A percentile compares a stretch with the other conserved stretches of the same genome.
Conservation (phyloP, 1,140 invertebrate species). For the Drosophila mauritiana region DNA sequence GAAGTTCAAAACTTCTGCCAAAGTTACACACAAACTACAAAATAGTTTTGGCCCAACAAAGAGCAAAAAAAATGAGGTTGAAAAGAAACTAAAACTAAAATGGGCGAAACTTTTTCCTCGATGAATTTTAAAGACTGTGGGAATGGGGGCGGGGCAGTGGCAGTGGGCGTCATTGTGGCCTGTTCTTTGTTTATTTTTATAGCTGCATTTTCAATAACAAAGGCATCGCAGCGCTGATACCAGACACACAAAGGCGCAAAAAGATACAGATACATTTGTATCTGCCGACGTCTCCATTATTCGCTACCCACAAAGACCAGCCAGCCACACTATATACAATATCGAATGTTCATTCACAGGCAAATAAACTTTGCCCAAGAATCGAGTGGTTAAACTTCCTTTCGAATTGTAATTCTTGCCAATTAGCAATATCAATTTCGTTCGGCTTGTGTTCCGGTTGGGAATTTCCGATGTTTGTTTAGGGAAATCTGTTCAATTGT, state of each 20-base stretch:
- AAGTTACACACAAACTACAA: constrained; percentile 42
- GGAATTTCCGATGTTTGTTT: neutral
- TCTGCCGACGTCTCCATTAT: constrained; percentile 21
- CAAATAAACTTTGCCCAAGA: constrained; percentile 35
- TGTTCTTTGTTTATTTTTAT: constrained; percentile 44
- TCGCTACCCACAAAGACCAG: constrained; percentile 19
- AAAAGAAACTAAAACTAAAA: neutral
- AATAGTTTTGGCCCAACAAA: constrained; percentile 36
- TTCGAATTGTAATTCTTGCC: neutral
- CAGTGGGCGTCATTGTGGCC: neutral
- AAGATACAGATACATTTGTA: constrained; percentile 35
- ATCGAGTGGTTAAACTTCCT: constrained; percentile 3
- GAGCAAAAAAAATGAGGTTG: neutral
- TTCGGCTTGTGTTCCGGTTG: neutral
- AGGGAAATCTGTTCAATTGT: neutral
- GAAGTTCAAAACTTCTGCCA: constrained; percentile 41
- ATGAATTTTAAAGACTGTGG: constrained; percentile 24
- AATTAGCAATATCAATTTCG: constrained; percentile 6
- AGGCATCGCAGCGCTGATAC: constrained; percentile 10
- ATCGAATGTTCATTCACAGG: constrained; percentile 35
- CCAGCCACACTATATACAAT: neutral
- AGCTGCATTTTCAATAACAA: constrained; percentile 40
- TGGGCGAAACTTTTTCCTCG: constrained; percentile 27
- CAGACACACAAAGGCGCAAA: constrained; percentile 35
- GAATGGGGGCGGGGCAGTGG: neutral